A percentile compares a stretch with the other conserved stretches of the same genome.
phyloP scores from a whole-genome alignment of 2,113 vertebrate genomes.

The Polypterus senegalus region DNA sequence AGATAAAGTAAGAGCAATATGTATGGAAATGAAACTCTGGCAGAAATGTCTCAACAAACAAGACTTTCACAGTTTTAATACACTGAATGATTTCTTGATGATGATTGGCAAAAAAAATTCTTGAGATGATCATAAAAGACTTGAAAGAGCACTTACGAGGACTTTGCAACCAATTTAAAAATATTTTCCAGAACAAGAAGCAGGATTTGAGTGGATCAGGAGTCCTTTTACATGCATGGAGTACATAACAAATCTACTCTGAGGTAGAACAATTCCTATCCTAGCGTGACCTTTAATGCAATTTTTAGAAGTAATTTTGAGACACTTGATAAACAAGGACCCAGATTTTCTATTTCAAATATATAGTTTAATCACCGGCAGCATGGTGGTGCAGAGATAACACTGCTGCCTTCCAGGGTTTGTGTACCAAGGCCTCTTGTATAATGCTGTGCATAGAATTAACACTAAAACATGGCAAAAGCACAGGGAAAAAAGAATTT shows the following conservation, averaged over 20 bases:
- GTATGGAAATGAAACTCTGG: slow-evolving; percentile 8
- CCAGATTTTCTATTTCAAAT: too few species aligned
- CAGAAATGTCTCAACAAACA: not conserved
- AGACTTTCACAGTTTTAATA: slow-evolving; percentile 5
- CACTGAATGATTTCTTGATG: slow-evolving; percentile 5
- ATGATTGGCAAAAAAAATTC: slow-evolving; percentile 4
- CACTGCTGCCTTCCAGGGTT: too few species aligned
- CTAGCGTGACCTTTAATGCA: too few species aligned
- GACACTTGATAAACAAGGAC: too few species aligned
- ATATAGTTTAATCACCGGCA: too few species aligned
- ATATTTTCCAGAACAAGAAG: slow-evolving; percentile 16
- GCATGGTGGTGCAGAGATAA: too few species aligned
- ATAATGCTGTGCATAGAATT: too few species aligned
- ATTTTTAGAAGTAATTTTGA: too few species aligned
- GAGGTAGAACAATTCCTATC: not conserved
- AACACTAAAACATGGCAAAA: too few species aligned
- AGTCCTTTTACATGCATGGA: slow-evolving; percentile 12
- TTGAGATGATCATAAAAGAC: slow-evolving; percentile 2
- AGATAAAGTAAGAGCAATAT: slow-evolving; percentile 5
- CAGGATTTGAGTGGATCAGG: slow-evolving; percentile 14
- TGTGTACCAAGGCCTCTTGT: too few species aligned
- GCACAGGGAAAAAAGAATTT: too few species aligned
- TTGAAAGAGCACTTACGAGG: slow-evolving; percentile 13
- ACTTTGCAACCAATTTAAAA: slow-evolving; percentile 10
- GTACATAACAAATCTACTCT: slow-evolving; percentile 13